A percentile compares a stretch with the other conserved stretches of the same genome.
Conservation (phyloP, 2,888 invertebrate species). For the Sminthurides aquaticus region DNA sequence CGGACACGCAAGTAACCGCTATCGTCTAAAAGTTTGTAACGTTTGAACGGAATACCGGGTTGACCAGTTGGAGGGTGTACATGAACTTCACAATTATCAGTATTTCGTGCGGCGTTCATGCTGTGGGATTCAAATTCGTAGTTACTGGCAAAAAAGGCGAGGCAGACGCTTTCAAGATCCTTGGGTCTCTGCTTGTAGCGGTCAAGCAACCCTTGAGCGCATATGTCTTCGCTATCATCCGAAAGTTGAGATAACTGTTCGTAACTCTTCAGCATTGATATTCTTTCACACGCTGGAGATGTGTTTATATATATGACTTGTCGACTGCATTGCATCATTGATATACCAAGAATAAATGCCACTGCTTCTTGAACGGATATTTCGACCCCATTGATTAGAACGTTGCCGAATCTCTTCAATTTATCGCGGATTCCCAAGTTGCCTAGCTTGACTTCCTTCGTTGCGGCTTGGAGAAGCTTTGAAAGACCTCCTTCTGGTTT, state of each 20-base stretch:
- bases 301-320: conserved; percentile 25
- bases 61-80: too few species aligned
- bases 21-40: not conserved
- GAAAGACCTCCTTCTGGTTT: conserved; percentile 39
- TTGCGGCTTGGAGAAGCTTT: conserved; percentile 31
- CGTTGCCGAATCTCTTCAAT: conserved; percentile 32
- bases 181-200: conserved; percentile 43
- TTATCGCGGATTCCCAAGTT: conserved; percentile 39
- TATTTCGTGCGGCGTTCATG: too few species aligned
- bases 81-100: too few species aligned
- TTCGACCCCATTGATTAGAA: conserved; percentile 39
- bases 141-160: conserved; percentile 42
- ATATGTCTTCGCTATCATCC: conserved; percentile 18
- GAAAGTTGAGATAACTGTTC: conserved; percentile 30
- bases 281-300: conserved; percentile 38
- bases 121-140: conserved; percentile 1
- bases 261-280: conserved; percentile 41
- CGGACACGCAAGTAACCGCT: conserved; percentile 14
- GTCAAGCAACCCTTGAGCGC: conserved; percentile 31
- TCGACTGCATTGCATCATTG: conserved; percentile 14
- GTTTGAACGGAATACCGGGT: too few species aligned
- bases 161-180: conserved; percentile 38
- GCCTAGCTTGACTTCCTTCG: conserved; percentile 41
- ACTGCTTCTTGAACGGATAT: conserved; percentile 43
- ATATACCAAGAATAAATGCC: conserved; percentile 29